Evolutionary conservation across 2,888 invertebrate genomes (phyloP), one percentile per base, ranked within the genome.

Genomic region (Zootermopsis nevadensis): DNA sequence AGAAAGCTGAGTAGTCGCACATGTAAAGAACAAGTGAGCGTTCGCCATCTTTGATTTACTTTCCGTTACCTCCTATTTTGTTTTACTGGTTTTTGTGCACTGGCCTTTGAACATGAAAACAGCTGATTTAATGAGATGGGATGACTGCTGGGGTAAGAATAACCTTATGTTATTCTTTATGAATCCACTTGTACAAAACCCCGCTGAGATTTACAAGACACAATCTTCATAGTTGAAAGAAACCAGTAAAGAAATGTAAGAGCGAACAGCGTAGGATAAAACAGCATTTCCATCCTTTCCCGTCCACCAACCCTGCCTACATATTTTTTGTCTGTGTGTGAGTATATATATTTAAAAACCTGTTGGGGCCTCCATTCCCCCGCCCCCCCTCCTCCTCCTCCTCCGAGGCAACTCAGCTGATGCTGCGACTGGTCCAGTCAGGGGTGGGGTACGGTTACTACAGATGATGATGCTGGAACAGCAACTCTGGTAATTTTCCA

Each of bases 311-410:
- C 27, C 1, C 66, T 66, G 66, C n/a, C 66, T 27, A 67, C 19
- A 69, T 69, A 33, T 69, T 69, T 69, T 69, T n/a, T n/a, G n/a
- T n/a, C n/a, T n/a, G n/a, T n/a, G n/a, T n/a, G 69, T 69, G 69
- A 69, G 31, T 30, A 15, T 67, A 69, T 33, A 69, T 69, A 69
- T 69, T 69, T 69, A 69, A 69, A 69, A 69, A 69, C 69, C 69
- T 69, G 69, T 69, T 69, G 69, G 69, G 60, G n/a, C 8, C 60
- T 27, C 15, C 60, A n/a, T 15, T 48, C 8, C 66, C 66, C 24
- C 66, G 7, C 22, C 31, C 69, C 24, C 33, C 30, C 22, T 33
- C 69, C 67, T 27, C 30, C 8, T 10, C 31, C 2, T 10, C 7
- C 66, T 15, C 12, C 7, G 10, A 3, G 69, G 69, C 69, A 69